Evolutionary conservation across 92 coral and sea anemone species (phyloP), one percentile per base, ranked within the genome.

Genomic region (Galaxea fascicularis): DNA sequence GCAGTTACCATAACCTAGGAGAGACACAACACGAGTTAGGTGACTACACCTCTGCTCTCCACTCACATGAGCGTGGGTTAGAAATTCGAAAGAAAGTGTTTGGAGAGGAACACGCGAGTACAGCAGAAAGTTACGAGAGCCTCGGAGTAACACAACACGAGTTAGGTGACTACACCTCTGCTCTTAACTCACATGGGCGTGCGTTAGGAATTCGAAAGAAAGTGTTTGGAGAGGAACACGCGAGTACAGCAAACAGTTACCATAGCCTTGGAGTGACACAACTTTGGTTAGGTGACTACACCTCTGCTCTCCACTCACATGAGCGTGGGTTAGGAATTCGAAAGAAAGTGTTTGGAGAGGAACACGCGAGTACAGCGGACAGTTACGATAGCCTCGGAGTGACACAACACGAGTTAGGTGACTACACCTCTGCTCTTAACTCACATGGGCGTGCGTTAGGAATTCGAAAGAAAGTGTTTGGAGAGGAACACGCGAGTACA

Each of bases 61-160:
- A 82, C 13, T 82, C 86, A 11, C 67, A 15, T 30, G 49, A 67
- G 22, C 16, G 58, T 47, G 86, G 68, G 0, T 47, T 82, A 39
- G 52, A 51, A 12, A 70, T 71, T 4, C 31, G 52, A 44, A 39
- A 15, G 17, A 67, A 81, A 24, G 29, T 81, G 41, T 68, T 66
- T 68, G 86, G 86, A 31, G 86, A 81, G 69, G 64, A 81, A 45
- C 73, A 78, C 39, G 58, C 73, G 63, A 44, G 54, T 14, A 77
- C 82, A 13, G 70, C 67, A 18, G 74, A 70, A 5, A 70, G 54
- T 70, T 22, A 70, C 26, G 0, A 5, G 10, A 15, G 31, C 7
- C 28, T 70, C 6, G 29, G 27, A 9, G 54, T 46, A 12, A 21
- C 26, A 17, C 74, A 70, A 4, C 52, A 20, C 15, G 3, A 41